These are phyloP conservation scores for Menidia menidia DNA, from an alignment of 2,797 vertebrate genomes.

Conservation along the genomic window DNA sequence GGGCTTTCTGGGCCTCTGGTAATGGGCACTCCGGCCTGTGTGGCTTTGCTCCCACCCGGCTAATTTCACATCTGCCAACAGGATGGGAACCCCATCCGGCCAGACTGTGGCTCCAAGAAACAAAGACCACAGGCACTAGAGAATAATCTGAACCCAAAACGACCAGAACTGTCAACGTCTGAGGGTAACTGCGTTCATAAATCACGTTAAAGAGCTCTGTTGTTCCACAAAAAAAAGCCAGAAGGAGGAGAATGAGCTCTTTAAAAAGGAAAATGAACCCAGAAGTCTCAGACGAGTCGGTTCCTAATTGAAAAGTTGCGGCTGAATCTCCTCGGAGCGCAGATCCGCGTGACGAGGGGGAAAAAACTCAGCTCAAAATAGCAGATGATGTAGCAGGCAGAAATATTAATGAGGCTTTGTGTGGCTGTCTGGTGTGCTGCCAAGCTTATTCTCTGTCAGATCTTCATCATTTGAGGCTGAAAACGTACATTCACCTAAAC, in stretches of 20 bases:
- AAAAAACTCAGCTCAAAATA: too few relatives aligned
- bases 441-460: background rate
- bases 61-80: constrained; percentile 59
- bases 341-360: background rate
- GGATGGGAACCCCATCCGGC: constrained; percentile 29
- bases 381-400: background rate
- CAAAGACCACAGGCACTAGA: constrained; percentile 3
- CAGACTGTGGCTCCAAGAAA: constrained; percentile 12
- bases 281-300: too few relatives aligned
- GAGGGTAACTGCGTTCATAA: background rate
- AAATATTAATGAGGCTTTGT: background rate
- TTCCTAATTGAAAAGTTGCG: background rate
- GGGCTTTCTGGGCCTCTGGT: constrained; percentile 59
- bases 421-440: background rate
- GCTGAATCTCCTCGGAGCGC: background rate
- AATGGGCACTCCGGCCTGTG: constrained; percentile 62
- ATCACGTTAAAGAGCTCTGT: background rate
- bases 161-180: background rate
- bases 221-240: background rate
- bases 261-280: background rate
- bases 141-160: constrained; percentile 5
- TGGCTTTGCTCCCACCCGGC: constrained; percentile 51
- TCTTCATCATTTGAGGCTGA: background rate
- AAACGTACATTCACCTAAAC: background rate
- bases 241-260: background rate